These are phyloP conservation scores for Beroe ovata DNA, from an alignment of 37 sponge, comb jelly and placozoan genomes.

Conservation along the genomic window DNA sequence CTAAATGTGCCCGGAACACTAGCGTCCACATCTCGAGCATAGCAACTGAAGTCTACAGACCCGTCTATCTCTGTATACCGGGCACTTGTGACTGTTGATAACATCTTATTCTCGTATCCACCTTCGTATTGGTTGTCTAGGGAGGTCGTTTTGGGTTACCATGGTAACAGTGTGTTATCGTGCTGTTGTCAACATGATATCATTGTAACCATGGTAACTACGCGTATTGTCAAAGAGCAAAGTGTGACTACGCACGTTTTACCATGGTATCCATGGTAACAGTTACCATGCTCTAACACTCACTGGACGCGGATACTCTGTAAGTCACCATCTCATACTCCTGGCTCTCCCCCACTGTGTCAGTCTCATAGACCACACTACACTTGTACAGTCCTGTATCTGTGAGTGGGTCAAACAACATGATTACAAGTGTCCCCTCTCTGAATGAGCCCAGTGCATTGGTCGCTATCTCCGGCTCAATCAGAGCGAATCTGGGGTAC, in stretches of 20 bases:
- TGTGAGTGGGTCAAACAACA: constrained; percentile 4
- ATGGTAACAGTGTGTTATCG: not conserved
- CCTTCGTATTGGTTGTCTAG: not conserved
- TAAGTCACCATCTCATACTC: not conserved
- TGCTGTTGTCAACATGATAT: not conserved
- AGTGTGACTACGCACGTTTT: too few species aligned
- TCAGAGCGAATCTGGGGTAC: not conserved
- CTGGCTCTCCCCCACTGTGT: not conserved
- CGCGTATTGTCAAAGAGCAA: too few species aligned
- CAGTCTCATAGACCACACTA: not conserved
- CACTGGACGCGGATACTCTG: not conserved
- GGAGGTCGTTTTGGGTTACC: not conserved
- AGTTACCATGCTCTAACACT: too few species aligned
- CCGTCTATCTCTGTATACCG: not conserved
- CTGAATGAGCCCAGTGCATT: constrained; percentile 14
- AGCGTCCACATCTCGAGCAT: constrained; percentile 21
- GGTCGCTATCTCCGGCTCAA: constrained; percentile 13
- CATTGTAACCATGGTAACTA: not conserved
- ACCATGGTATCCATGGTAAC: too few species aligned
- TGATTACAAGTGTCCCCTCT: constrained; percentile 28
- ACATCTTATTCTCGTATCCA: constrained; percentile 6
- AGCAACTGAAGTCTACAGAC: constrained; percentile 47
- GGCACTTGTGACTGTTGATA: constrained; percentile 7
- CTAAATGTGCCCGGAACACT: not conserved
- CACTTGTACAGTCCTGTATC: constrained; percentile 28